phyloP scores from a whole-genome alignment of 2,797 vertebrate species.

The Pseudocheirus occidentalis region DNA sequence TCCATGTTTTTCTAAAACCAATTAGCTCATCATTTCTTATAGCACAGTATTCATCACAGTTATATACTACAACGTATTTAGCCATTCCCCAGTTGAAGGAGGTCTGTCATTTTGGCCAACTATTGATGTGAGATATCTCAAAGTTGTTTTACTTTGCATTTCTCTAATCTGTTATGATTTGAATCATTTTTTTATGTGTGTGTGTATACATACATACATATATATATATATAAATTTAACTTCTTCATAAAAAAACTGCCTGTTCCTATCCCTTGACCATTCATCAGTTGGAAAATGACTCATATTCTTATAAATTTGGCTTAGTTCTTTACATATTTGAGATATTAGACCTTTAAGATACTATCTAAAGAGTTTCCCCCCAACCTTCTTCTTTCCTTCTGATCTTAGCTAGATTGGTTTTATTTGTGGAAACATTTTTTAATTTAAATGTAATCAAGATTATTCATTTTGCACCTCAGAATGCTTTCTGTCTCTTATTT shows the following conservation, averaged over 20 bases:
- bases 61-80: not conserved
- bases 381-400: not conserved
- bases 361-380: too few relatives aligned
- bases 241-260: not conserved
- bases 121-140: not conserved
- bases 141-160: not conserved
- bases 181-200: not conserved
- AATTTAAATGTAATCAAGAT: not conserved
- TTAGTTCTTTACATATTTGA: too few relatives aligned
- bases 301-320: not conserved
- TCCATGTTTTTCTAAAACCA: not conserved
- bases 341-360: too few relatives aligned
- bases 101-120: not conserved
- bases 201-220: too few relatives aligned
- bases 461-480: not conserved
- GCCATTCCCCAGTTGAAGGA: not conserved
- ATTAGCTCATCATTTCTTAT: not conserved
- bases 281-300: not conserved
- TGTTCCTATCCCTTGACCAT: not conserved
- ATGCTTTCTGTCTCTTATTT: not conserved
- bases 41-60: not conserved
- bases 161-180: not conserved
- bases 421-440: not conserved
- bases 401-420: not conserved
- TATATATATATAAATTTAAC: not conserved